Evolutionary conservation across 2,888 invertebrate species (phyloP), one percentile per base, ranked within the genome.

Genomic region (Xestia sexstrigata): DNA sequence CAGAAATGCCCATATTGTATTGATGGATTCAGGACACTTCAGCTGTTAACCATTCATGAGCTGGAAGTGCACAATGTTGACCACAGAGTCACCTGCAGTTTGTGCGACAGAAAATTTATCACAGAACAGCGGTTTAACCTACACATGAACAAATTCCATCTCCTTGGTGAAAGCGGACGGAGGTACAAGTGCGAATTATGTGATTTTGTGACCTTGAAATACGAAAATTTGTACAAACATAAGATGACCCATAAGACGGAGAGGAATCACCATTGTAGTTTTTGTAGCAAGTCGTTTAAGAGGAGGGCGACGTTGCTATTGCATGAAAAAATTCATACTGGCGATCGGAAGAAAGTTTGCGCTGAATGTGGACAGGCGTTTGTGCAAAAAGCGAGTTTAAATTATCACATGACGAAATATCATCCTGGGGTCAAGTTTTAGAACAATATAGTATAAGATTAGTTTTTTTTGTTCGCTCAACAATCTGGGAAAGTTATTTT

Each of bases 351-450:
- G 82, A 95, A 96, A 75, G 92, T 95, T 0, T 96, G 96, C 78
- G 85, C 81, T 1, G 91, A 92, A 0, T 96, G 96, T 70, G 93
- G 95, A 0, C 95, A 96, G 76, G 95, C 95, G 60, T 97, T 96
- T 76, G 96, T 96, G 0, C 96, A 96, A 82, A 96, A 96, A 82
- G 95, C 96, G 0, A 96, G 96, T 79, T 84, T 95, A 78, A 96
- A 96, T 80, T 96, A 95, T 81, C 96, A 96, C 58, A 96, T 96
- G 96, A 87, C 92, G 0, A 96, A 95, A 65, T 94, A 96, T 71
- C 96, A 96, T 79, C 96, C 96, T 35, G 35, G 35, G 35, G 35
- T 35, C 35, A 35, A 35, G 35, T 35, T 35, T 35, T 35, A 35
- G 35, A 35, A 35, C 35, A 35, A 35, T 35, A 35, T 35, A 35